These are phyloP conservation scores for Atherix ibis DNA, from an alignment of 2,888 invertebrate species.

Conservation along the genomic window DNA sequence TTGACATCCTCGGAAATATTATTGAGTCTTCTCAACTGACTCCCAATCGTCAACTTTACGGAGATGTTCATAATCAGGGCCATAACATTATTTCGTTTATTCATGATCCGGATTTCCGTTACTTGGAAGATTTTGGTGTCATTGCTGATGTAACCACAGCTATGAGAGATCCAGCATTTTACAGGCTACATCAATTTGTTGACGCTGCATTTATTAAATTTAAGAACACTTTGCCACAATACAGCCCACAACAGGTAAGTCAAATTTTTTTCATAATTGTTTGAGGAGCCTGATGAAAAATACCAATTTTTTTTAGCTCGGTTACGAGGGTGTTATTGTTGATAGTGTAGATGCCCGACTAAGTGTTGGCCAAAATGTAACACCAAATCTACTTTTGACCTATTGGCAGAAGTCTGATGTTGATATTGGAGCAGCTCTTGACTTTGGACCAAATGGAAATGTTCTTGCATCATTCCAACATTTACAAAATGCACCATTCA, in stretches of 20 bases:
- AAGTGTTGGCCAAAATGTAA: too few relatives aligned
- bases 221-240: conserved; percentile 44
- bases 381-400: too few relatives aligned
- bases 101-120: conserved; percentile 60
- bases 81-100: conserved; percentile 58
- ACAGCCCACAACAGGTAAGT: conserved; percentile 35
- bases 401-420: conserved; percentile 70
- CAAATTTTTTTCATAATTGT: too few relatives aligned
- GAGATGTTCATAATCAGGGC: conserved; percentile 68
- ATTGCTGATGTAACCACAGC: conserved; percentile 72
- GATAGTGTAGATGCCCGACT: too few relatives aligned
- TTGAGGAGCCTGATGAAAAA: conserved; percentile 2
- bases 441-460: conserved; percentile 56
- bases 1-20: conserved; percentile 64
- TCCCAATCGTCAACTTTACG: conserved; percentile 51
- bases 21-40: conserved; percentile 56
- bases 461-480: conserved; percentile 59
- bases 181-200: conserved; percentile 68
- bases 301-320: too few relatives aligned
- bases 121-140: conserved; percentile 56
- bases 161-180: conserved; percentile 76
- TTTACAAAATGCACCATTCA: conserved; percentile 56
- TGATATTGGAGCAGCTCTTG: conserved; percentile 63
- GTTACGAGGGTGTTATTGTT: too few relatives aligned
- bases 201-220: conserved; percentile 58